These are phyloP conservation scores for Tortricodes alternella DNA, from an alignment of 2,888 invertebrate species.

Conservation along the genomic window DNA sequence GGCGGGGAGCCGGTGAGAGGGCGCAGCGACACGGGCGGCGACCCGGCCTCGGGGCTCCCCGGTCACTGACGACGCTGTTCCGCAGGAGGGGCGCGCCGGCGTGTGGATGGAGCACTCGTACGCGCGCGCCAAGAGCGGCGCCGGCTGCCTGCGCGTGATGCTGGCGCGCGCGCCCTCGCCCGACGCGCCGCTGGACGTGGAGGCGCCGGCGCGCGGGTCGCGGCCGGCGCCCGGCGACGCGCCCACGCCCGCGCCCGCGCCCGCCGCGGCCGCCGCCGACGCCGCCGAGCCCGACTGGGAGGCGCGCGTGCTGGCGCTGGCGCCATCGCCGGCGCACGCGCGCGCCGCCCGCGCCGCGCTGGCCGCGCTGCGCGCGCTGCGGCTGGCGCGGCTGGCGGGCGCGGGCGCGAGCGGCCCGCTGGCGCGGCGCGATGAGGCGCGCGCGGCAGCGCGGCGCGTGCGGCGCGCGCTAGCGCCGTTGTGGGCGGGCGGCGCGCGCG, in stretches of 20 bases:
- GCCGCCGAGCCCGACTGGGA: conserved; percentile 49
- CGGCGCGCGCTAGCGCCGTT: conserved; percentile 36
- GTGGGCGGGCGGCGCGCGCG: conserved; percentile 36
- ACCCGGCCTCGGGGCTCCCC: neutral
- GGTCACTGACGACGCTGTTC: neutral
- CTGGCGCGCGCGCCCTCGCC: conserved; percentile 40
- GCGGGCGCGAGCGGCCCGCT: conserved; percentile 33
- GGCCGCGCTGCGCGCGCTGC: conserved; percentile 44
- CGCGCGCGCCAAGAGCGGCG: conserved; percentile 51
- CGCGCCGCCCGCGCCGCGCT: conserved; percentile 51
- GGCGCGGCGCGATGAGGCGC: conserved; percentile 34
- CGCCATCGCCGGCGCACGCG: conserved; percentile 50
- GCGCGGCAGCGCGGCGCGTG: conserved; percentile 40
- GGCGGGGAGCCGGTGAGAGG: conserved; percentile 47
- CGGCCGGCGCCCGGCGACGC: conserved; percentile 34
- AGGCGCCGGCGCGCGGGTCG: conserved; percentile 30
- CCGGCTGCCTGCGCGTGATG: conserved; percentile 45
- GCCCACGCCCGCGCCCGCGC: conserved; percentile 30
- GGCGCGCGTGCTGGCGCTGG: conserved; percentile 46
- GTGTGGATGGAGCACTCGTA: conserved; percentile 74
- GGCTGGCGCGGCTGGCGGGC: conserved; percentile 47
- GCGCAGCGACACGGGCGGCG: conserved; percentile 22
- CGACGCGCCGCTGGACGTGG: conserved; percentile 35
- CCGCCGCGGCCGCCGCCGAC: conserved; percentile 25
- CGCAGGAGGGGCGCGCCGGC: conserved; percentile 43